These are phyloP conservation scores for Machaerirhynchus nigripectus DNA, from an alignment of 2,113 vertebrate genomes.

Conservation along the genomic window DNA sequence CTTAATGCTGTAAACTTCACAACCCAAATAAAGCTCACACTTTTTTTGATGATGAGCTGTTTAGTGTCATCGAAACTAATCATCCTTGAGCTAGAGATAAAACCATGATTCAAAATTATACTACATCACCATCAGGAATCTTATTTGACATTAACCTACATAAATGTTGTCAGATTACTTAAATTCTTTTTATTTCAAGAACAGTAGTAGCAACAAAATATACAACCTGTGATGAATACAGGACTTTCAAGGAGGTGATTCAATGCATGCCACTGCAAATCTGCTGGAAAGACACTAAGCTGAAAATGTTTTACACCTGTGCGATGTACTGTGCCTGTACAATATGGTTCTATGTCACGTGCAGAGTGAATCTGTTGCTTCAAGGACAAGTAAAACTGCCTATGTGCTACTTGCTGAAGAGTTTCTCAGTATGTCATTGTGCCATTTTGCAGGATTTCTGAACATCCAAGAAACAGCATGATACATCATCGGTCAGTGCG, in stretches of 20 bases:
- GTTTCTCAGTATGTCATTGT: neutral
- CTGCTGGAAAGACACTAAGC: neutral
- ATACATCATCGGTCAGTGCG: rapidly evolving
- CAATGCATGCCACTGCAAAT: neutral
- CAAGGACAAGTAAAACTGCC: neutral
- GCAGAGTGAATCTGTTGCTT: neutral
- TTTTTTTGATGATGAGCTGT: neutral
- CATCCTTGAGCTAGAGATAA: neutral
- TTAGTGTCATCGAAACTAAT: neutral
- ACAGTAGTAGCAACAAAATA: neutral
- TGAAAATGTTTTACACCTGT: neutral
- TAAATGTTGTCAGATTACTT: neutral
- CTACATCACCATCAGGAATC: neutral
- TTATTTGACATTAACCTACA: neutral
- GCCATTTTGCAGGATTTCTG: neutral
- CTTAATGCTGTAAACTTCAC: neutral
- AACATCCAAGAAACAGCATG: neutral
- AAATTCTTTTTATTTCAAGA: neutral
- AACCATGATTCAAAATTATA: neutral
- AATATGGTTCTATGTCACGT: neutral
- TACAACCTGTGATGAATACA: neutral
- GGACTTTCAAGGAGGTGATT: neutral
- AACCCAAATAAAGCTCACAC: neutral
- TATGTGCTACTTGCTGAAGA: neutral
- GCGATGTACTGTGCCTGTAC: neutral